Conservation (phyloP, 2,888 invertebrate species). For the Penaeus monodon region DNA sequence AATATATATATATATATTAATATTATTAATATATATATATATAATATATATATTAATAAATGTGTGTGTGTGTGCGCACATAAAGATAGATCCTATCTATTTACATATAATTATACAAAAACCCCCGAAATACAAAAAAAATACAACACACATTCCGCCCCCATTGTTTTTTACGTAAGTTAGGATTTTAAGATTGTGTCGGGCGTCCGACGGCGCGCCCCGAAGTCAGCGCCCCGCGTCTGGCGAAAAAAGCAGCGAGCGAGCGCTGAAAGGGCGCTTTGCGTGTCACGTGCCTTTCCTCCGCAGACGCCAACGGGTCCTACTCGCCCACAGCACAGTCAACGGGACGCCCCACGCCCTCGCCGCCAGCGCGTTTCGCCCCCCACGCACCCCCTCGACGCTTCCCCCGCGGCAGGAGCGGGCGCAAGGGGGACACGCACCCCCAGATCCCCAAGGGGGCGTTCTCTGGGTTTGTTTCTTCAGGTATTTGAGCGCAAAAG, state of each 20-base stretch:
- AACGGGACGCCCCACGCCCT: slow-evolving; percentile 60
- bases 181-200: background rate
- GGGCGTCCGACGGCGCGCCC: too few relatives aligned
- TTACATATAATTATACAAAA: too few relatives aligned
- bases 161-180: background rate
- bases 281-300: too few relatives aligned
- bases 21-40: too few relatives aligned
- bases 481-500: background rate
- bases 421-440: slow-evolving; percentile 48
- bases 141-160: background rate
- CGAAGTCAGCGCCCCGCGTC: too few relatives aligned
- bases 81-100: too few relatives aligned
- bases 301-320: slow-evolving; percentile 50
- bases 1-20: too few relatives aligned
- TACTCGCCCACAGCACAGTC: slow-evolving; percentile 63
- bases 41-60: too few relatives aligned
- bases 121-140: background rate
- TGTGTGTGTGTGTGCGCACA: too few relatives aligned
- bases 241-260: too few relatives aligned
- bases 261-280: too few relatives aligned
- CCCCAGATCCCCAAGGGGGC: slow-evolving; percentile 52
- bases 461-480: background rate
- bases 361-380: slow-evolving; percentile 55
- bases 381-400: slow-evolving; percentile 34
- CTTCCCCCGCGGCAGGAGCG: slow-evolving; percentile 6